Percentiles rank a stretch among this genome's conserved stretches.
These are phyloP conservation scores for Folsomia candida DNA, from an alignment of 2,888 invertebrate genomes.

Conservation along the genomic window DNA sequence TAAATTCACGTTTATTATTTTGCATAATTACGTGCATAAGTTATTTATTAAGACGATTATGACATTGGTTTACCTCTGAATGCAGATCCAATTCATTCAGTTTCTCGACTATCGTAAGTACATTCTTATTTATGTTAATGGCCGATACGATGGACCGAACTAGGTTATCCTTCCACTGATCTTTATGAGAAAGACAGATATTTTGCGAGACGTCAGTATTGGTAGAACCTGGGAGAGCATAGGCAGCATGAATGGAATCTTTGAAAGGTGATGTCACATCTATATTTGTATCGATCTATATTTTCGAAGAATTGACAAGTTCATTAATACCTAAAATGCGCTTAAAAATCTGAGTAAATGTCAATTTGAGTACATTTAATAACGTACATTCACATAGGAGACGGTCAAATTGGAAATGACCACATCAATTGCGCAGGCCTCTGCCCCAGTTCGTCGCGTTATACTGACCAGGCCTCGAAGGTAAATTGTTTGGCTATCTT, in stretches of 20 bases:
- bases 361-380: too few species aligned
- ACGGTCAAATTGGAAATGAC: not conserved
- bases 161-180: not conserved
- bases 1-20: too few species aligned
- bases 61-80: too few species aligned
- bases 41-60: too few species aligned
- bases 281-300: not conserved
- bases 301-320: not conserved
- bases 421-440: not conserved
- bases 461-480: not conserved
- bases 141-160: not conserved
- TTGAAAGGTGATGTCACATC: not conserved
- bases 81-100: too few species aligned
- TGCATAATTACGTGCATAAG: too few species aligned
- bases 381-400: not conserved
- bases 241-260: not conserved
- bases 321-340: not conserved
- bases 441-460: not conserved
- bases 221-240: not conserved
- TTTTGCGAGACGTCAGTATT: too few species aligned
- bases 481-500: not conserved
- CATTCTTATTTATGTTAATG: too few species aligned
- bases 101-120: too few species aligned
- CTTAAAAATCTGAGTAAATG: not conserved
- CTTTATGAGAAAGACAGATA: not conserved